These are phyloP conservation scores for Anthophora plumipes DNA, from an alignment of 2,888 invertebrate genomes.

Conservation along the genomic window DNA sequence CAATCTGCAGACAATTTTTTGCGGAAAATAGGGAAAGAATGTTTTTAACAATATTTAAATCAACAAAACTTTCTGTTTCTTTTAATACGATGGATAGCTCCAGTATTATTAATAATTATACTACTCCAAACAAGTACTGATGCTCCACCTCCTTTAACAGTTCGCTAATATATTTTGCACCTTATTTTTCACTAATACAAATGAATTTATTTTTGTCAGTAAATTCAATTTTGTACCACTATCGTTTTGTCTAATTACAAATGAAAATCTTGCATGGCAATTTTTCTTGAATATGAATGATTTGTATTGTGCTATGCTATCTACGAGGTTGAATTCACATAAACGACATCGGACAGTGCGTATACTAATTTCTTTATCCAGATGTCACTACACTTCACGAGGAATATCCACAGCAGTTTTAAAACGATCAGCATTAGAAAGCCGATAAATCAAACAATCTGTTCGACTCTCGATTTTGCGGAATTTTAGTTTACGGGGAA, in stretches of 20 bases:
- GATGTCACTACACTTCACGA: neutral
- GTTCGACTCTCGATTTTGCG: conserved; percentile 3
- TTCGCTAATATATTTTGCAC: too few relatives aligned
- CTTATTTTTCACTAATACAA: neutral
- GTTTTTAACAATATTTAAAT: too few relatives aligned
- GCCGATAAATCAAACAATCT: neutral
- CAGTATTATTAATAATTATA: too few relatives aligned
- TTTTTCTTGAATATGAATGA: conserved; percentile 1
- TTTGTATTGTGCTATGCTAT: too few relatives aligned
- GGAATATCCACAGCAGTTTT: neutral
- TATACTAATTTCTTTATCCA: neutral
- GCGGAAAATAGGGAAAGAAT: too few relatives aligned
- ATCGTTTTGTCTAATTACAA: too few relatives aligned
- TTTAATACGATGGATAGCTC: too few relatives aligned
- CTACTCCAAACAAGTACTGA: too few relatives aligned
- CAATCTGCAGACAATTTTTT: neutral
- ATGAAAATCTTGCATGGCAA: neutral
- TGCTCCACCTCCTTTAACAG: too few relatives aligned
- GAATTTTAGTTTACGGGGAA: neutral
- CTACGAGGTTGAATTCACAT: neutral
- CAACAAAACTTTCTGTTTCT: too few relatives aligned
- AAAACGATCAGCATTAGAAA: neutral
- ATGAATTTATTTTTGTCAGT: neutral
- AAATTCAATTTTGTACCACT: too few relatives aligned
- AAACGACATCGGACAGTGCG: neutral